Conservation (phyloP, 2,888 invertebrate species). For the Noctua pronuba region DNA sequence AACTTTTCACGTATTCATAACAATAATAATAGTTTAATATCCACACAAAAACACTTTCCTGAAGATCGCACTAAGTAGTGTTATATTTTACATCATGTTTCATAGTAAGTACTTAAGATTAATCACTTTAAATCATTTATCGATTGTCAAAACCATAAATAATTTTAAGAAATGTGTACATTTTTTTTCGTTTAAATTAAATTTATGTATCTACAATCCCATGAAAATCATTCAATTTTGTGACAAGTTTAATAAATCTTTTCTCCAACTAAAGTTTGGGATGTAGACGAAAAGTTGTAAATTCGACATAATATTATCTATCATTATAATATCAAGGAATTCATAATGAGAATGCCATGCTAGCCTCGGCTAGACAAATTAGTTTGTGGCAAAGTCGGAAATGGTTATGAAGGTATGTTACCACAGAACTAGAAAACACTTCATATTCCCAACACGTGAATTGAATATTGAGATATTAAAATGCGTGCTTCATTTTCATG, state of each 20-base stretch:
- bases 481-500: slow-evolving; percentile 11
- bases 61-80: slow-evolving; percentile 53
- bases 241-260: slow-evolving; percentile 34
- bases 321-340: slow-evolving; percentile 32
- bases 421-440: slow-evolving; percentile 43
- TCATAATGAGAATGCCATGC: slow-evolving; percentile 11
- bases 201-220: slow-evolving; percentile 44
- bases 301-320: slow-evolving; percentile 26
- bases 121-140: slow-evolving; percentile 47
- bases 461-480: slow-evolving; percentile 28
- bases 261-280: slow-evolving; percentile 24
- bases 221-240: slow-evolving; percentile 28
- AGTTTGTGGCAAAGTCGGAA: slow-evolving; percentile 13
- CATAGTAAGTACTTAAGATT: slow-evolving; percentile 66
- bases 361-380: slow-evolving; percentile 13
- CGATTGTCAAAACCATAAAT: slow-evolving; percentile 39
- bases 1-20: slow-evolving; percentile 64
- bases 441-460: slow-evolving; percentile 15
- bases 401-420: slow-evolving; percentile 40
- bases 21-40: slow-evolving; percentile 60
- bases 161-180: slow-evolving; percentile 33
- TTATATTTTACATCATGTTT: slow-evolving; percentile 63
- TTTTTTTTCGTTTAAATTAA: slow-evolving; percentile 33
- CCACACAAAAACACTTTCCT: slow-evolving; percentile 63
- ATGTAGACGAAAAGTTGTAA: slow-evolving; percentile 16